phyloP scores from a whole-genome alignment of 1,140 invertebrate species.

The Anastrepha ludens region DNA sequence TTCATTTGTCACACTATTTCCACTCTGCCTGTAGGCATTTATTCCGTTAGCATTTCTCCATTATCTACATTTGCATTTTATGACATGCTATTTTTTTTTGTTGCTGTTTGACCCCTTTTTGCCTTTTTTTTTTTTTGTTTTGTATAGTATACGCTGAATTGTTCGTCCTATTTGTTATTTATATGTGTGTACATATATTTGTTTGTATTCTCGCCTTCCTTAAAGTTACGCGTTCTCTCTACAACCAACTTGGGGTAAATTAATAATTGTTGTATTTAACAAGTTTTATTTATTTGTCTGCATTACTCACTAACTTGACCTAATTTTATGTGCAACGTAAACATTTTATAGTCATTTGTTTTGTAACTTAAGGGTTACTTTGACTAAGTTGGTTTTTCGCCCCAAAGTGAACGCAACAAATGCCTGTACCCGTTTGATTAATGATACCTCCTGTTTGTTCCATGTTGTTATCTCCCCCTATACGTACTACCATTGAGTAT shows the following conservation, averaged over 20 bases:
- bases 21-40: not conserved
- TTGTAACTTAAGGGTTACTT: too few species aligned
- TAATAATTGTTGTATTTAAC: slow-evolving; percentile 7
- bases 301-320: slow-evolving; percentile 1
- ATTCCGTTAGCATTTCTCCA: not conserved
- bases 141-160: not conserved
- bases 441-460: too few species aligned
- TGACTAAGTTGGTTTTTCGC: too few species aligned
- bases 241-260: not conserved
- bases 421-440: too few species aligned
- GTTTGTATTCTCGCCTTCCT: not conserved
- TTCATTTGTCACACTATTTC: too few species aligned
- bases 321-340: not conserved
- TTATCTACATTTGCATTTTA: not conserved
- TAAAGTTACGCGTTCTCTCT: not conserved
- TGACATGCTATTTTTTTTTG: not conserved
- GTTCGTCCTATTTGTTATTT: not conserved
- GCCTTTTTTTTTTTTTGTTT: not conserved
- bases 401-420: too few species aligned
- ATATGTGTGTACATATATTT: not conserved
- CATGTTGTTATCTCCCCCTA: too few species aligned
- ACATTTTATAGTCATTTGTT: not conserved
- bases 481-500: too few species aligned
- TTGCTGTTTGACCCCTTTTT: not conserved
- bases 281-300: slow-evolving; percentile 27